These are phyloP conservation scores for Oligia fasciuncula DNA, from an alignment of 2,888 invertebrate genomes.

Conservation along the genomic window DNA sequence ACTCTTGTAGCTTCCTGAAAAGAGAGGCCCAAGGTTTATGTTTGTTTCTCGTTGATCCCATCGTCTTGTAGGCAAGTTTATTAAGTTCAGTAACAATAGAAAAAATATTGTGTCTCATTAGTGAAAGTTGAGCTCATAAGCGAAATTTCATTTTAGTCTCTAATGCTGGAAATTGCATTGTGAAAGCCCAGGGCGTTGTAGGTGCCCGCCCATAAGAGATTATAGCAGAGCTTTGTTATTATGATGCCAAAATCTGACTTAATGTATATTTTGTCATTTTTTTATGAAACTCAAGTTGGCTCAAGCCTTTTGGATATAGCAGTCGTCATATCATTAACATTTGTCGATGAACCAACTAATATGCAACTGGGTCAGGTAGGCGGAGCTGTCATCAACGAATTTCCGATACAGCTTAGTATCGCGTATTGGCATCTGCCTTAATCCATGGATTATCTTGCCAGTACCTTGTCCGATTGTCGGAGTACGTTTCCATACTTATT, in stretches of 20 bases:
- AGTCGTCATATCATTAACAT: neutral
- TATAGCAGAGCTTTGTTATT: neutral
- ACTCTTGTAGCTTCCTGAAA: neutral
- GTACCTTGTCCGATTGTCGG: neutral
- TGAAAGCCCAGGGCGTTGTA: neutral
- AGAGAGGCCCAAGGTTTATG: neutral
- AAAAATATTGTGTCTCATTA: too few species aligned
- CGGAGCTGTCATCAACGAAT: neutral
- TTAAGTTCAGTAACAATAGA: too few species aligned
- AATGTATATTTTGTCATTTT: neutral
- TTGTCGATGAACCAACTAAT: slow-evolving; percentile 36
- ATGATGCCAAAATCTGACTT: neutral
- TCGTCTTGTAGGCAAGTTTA: too few species aligned
- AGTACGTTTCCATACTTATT: neutral
- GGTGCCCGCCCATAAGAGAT: neutral
- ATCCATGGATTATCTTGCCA: slow-evolving; percentile 26
- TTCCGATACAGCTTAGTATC: slow-evolving; percentile 31
- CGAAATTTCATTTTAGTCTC: neutral
- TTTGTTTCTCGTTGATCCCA: too few species aligned
- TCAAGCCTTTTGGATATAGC: neutral
- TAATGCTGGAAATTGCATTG: neutral
- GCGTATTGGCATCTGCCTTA: slow-evolving; percentile 36
- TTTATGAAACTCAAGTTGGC: neutral
- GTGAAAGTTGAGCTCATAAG: neutral
- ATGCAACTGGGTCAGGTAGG: slow-evolving; percentile 17